Conservation (phyloP, 2,797 vertebrate genomes). For the Eulemur albifrons region DNA sequence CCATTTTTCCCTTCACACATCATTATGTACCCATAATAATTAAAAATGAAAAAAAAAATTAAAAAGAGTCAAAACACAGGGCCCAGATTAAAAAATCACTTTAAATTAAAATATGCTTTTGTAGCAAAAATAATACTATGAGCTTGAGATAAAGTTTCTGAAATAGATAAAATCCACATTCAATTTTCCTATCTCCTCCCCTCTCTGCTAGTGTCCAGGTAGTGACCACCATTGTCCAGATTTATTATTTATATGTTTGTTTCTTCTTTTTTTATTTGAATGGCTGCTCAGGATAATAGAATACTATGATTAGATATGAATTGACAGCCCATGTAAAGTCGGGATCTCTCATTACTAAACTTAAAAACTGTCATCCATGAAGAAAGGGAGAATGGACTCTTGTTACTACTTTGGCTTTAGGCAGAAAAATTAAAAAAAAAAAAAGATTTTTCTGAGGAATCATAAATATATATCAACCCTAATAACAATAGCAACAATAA, state of each 20-base stretch:
- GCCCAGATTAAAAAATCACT: not conserved
- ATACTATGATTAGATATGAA: not conserved
- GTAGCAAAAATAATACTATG: not conserved
- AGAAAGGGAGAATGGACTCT: not conserved
- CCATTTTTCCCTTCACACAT: not conserved
- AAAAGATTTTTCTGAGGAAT: not conserved
- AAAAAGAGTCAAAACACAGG: not conserved
- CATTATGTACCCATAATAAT: not conserved
- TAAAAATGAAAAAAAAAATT: not conserved
- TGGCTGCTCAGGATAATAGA: not conserved
- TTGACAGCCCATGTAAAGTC: not conserved
- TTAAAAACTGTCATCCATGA: not conserved
- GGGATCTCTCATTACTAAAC: not conserved
- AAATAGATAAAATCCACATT: not conserved
- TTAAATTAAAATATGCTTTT: not conserved
- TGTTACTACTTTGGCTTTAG: not conserved
- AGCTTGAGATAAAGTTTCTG: not conserved
- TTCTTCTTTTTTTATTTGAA: not conserved
- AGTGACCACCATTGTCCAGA: not conserved
- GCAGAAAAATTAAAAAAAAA: not conserved
- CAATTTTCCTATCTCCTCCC: not conserved
- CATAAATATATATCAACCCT: not conserved
- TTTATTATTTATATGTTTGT: not conserved
- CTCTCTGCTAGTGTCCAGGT: not conserved
- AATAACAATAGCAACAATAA: not conserved